phyloP scores from a whole-genome alignment of 2,113 vertebrate genomes.

The Solenodon paradoxus region DNA sequence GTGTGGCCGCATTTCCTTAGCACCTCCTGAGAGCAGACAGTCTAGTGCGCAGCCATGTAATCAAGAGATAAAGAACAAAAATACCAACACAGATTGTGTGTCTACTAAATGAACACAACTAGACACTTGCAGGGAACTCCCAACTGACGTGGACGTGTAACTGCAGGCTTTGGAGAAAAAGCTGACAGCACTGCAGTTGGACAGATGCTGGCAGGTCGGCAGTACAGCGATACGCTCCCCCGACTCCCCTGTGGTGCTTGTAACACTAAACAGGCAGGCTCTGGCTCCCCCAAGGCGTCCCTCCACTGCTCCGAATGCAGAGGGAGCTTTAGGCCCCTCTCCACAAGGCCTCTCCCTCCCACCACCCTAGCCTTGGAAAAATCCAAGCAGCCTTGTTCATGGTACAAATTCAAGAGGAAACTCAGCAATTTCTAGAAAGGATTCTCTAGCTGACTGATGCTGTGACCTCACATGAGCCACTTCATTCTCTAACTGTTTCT shows the following conservation, averaged over 20 bases:
- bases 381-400: background rate
- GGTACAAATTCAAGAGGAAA: background rate
- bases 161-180: background rate
- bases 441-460: background rate
- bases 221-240: background rate
- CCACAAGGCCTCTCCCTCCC: background rate
- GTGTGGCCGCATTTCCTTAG: conserved; percentile 9
- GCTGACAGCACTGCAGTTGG: background rate
- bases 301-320: background rate
- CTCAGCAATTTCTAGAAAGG: background rate
- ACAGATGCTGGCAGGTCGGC: background rate
- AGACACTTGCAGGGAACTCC: background rate
- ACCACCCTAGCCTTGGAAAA: background rate
- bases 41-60: background rate
- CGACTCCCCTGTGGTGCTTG: background rate
- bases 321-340: background rate
- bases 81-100: background rate
- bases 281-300: background rate
- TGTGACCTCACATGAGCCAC: background rate
- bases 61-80: background rate
- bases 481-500: background rate
- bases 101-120: background rate
- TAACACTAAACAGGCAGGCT: background rate
- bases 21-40: background rate
- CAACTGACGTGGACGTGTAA: background rate